Percentiles rank a stretch among this genome's conserved stretches.
Evolutionary conservation across 2,888 invertebrate species (phyloP).

Genomic region (Dolichopus griseipennis): DNA sequence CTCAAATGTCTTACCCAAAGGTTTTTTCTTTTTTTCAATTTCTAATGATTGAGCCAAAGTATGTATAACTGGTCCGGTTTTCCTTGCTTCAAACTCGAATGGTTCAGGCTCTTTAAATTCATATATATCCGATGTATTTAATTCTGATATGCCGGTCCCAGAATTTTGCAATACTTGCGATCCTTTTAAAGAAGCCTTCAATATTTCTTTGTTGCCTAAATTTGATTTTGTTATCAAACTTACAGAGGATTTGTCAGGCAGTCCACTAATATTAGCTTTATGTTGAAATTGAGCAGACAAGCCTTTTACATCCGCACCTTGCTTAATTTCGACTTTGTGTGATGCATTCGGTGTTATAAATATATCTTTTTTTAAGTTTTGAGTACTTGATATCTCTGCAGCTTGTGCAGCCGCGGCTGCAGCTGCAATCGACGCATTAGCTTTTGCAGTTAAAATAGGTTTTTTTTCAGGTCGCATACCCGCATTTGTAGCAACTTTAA

Average conservation of each 20-base stretch:
- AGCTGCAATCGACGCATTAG: conserved; percentile 25
- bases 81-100: conserved; percentile 69
- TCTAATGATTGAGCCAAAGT: conserved; percentile 18
- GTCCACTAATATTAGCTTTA: background rate
- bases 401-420: conserved; percentile 26
- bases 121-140: conserved; percentile 54
- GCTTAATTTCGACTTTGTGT: conserved; percentile 13
- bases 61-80: conserved; percentile 21
- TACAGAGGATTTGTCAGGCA: background rate
- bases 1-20: conserved; percentile 13
- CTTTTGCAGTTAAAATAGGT: background rate
- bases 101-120: conserved; percentile 86
- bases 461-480: conserved; percentile 8
- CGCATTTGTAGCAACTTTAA: background rate
- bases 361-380: background rate
- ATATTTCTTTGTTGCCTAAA: background rate
- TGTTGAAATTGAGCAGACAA: background rate
- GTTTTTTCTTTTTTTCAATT: conserved; percentile 22
- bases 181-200: background rate
- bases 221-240: background rate
- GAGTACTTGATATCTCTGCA: background rate
- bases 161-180: background rate
- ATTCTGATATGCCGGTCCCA: background rate
- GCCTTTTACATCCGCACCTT: conserved; percentile 4
- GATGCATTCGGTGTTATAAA: background rate